Conservation (phyloP, 2,888 invertebrate species). For the Luperina nickerlii region DNA sequence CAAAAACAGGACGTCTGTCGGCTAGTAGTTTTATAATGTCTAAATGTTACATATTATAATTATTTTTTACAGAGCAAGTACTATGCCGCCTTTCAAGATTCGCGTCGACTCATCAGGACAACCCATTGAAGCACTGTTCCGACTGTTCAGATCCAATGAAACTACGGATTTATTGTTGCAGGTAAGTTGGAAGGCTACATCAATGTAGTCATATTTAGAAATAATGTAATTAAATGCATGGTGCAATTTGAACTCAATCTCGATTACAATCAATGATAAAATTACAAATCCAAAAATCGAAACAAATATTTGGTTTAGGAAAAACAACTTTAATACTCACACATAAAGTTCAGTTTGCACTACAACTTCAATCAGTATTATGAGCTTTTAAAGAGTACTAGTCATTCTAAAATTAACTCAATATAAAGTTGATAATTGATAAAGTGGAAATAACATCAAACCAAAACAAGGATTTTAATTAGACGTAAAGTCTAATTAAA, state of each 20-base stretch:
- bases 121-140: conserved; percentile 91
- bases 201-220: neutral
- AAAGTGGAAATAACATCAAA: neutral
- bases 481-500: too few relatives aligned
- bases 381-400: neutral
- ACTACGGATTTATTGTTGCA: conserved; percentile 95
- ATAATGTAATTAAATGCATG: neutral
- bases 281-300: neutral
- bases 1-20: too few relatives aligned
- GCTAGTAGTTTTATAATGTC: neutral
- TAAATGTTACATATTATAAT: neutral
- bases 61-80: conserved; percentile 72
- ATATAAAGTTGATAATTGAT: neutral
- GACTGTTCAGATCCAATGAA: conserved; percentile 94
- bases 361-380: neutral
- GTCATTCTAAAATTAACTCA: neutral
- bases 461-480: neutral
- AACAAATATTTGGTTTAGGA: neutral
- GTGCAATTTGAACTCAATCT: neutral
- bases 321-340: neutral
- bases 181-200: conserved; percentile 83
- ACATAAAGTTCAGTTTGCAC: neutral
- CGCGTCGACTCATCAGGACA: conserved; percentile 79
- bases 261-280: neutral
- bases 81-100: conserved; percentile 75